These are phyloP conservation scores for Polyodon spathula DNA, from an alignment of 2,113 vertebrate species.

Conservation along the genomic window DNA sequence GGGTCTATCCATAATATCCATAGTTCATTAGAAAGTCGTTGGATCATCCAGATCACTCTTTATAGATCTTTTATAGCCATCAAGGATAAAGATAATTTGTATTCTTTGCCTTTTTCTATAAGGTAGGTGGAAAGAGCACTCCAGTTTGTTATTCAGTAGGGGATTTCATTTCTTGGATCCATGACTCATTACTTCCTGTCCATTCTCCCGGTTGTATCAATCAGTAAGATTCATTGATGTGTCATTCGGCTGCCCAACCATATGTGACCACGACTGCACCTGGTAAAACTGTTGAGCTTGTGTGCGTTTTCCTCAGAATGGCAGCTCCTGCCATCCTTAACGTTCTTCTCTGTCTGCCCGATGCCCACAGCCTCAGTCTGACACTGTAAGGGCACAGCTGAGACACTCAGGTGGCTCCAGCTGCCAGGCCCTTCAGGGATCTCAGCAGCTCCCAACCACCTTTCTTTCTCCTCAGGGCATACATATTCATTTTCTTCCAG, in stretches of 20 bases:
- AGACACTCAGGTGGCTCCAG: conserved; percentile 52
- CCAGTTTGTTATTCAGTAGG: too few relatives aligned
- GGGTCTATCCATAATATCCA: too few relatives aligned
- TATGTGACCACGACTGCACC: conserved; percentile 25
- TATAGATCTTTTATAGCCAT: too few relatives aligned
- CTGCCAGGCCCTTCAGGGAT: conserved; percentile 61
- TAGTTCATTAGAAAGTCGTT: too few relatives aligned
- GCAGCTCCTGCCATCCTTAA: neutral
- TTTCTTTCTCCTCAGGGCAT: conserved; percentile 49
- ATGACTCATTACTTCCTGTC: conserved; percentile 27
- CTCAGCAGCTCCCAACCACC: conserved; percentile 51
- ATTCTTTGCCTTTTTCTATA: too few relatives aligned
- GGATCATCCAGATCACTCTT: too few relatives aligned
- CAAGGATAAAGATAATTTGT: too few relatives aligned
- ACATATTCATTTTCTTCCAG: conserved; percentile 68
- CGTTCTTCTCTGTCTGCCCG: neutral
- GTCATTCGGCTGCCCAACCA: conserved; percentile 17
- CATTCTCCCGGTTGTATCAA: conserved; percentile 22
- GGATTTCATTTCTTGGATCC: conserved; percentile 1
- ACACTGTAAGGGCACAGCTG: conserved; percentile 25
- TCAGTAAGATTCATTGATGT: conserved; percentile 25
- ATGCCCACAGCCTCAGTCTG: neutral
- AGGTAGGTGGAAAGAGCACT: too few relatives aligned
- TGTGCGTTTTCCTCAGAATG: neutral
- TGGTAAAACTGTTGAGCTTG: conserved; percentile 12